Conservation (phyloP, 2,113 vertebrate species). For the Cephalopholis sonnerati region DNA sequence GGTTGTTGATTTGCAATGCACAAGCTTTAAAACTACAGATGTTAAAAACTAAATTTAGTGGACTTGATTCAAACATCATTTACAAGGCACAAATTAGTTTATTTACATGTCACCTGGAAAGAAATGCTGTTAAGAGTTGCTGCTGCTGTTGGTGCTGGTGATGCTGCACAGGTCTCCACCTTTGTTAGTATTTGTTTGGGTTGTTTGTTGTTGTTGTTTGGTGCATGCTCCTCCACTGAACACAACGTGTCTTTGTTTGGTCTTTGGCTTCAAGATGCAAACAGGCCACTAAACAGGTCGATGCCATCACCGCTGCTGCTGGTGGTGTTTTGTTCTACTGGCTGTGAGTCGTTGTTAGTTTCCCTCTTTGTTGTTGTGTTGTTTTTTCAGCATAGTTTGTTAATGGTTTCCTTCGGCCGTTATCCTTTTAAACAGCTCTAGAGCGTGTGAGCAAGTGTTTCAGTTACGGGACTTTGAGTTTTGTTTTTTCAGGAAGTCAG, state of each 20-base stretch:
- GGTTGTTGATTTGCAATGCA: slow-evolving; percentile 84
- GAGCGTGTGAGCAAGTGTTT: slow-evolving; percentile 94
- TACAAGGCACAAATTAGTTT: slow-evolving; percentile 95
- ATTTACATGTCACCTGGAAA: slow-evolving; percentile 89
- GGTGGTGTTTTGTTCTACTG: slow-evolving; percentile 80
- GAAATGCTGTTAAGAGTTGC: slow-evolving; percentile 82
- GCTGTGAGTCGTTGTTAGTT: slow-evolving; percentile 90
- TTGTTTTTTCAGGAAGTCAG: slow-evolving; percentile 90
- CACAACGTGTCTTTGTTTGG: slow-evolving; percentile 80
- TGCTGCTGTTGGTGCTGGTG: slow-evolving; percentile 46
- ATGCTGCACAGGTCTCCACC: slow-evolving; percentile 70
- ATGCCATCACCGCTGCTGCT: slow-evolving; percentile 82
- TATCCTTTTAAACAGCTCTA: slow-evolving; percentile 90
- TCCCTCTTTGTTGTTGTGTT: slow-evolving; percentile 78
- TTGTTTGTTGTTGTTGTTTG: slow-evolving; percentile 84
- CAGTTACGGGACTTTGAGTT: slow-evolving; percentile 90
- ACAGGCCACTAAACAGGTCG: slow-evolving; percentile 80
- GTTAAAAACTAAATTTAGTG: slow-evolving; percentile 91
- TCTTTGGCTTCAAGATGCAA: slow-evolving; percentile 87
- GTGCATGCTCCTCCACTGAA: slow-evolving; percentile 83
- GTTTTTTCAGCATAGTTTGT: slow-evolving; percentile 86
- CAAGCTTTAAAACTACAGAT: slow-evolving; percentile 86
- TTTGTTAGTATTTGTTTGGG: slow-evolving; percentile 91
- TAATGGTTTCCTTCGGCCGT: slow-evolving; percentile 91
- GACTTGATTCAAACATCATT: slow-evolving; percentile 86